Evolutionary conservation across 1,140 invertebrate genomes (phyloP).

Genomic region (Araneus ventricosus): DNA sequence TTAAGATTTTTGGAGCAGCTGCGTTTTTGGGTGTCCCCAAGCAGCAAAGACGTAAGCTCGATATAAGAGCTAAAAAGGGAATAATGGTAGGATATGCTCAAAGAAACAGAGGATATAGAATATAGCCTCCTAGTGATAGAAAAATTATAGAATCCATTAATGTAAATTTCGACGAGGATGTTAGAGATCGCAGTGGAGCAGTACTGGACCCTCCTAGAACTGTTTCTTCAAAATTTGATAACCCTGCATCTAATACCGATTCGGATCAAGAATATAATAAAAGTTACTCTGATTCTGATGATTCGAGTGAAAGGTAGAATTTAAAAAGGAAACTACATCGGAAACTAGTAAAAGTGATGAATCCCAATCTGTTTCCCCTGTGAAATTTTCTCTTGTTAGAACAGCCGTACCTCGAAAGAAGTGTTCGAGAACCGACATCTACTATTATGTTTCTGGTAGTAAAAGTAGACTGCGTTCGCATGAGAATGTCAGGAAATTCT

Average conservation of each 20-base stretch:
- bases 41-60: not conserved
- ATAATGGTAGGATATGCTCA: conserved; percentile 45
- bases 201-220: not conserved
- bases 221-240: not conserved
- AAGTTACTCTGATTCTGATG: not conserved
- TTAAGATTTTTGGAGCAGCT: not conserved
- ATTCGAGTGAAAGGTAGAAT: no score
- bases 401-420: no score
- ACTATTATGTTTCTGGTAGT: not conserved
- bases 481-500: not conserved
- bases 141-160: conserved; percentile 31
- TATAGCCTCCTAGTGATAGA: not conserved
- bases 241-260: not conserved
- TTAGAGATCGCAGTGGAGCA: not conserved
- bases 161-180: not conserved
- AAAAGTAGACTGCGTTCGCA: not conserved
- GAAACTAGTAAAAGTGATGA: no score
- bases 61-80: not conserved
- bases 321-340: no score
- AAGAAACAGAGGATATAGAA: not conserved
- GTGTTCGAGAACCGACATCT: no score
- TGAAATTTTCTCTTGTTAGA: no score
- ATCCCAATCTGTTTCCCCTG: no score
- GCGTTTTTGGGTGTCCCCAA: not conserved
- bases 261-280: no score